Conservation (phyloP, 2,888 invertebrate species). For the Caenorhabditis sp. region DNA sequence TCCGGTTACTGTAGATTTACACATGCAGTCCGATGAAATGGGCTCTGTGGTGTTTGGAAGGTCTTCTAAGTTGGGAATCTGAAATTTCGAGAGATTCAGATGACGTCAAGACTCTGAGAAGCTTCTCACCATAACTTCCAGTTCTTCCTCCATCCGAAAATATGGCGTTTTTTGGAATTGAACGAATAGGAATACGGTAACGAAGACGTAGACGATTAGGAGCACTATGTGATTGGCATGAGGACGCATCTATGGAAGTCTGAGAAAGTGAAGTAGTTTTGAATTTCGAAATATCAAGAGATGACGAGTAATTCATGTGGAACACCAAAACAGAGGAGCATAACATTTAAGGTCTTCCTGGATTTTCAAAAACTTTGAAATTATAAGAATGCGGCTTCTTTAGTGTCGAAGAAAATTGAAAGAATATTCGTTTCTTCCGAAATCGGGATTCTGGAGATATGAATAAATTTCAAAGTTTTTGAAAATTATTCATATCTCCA, state of each 20-base stretch:
- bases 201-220: slow-evolving; percentile 15
- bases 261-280: neutral
- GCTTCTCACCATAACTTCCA: neutral
- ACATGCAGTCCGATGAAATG: slow-evolving; percentile 13
- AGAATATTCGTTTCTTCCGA: too few species aligned
- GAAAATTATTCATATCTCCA: neutral
- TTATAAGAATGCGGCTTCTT: neutral
- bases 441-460: neutral
- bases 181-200: slow-evolving; percentile 25
- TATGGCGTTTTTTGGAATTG: slow-evolving; percentile 18
- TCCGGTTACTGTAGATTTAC: slow-evolving; percentile 47
- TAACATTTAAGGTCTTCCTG: too few species aligned
- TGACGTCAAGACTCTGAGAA: neutral
- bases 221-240: slow-evolving; percentile 13
- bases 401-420: too few species aligned
- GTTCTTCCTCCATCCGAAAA: neutral
- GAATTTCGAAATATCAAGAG: neutral
- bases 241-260: slow-evolving; percentile 8
- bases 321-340: too few species aligned
- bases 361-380: neutral
- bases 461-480: neutral
- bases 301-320: too few species aligned
- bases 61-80: neutral
- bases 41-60: neutral
- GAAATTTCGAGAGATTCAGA: neutral